phyloP scores from a whole-genome alignment of 2,888 invertebrate genomes.

The Drosophila paranaensis region DNA sequence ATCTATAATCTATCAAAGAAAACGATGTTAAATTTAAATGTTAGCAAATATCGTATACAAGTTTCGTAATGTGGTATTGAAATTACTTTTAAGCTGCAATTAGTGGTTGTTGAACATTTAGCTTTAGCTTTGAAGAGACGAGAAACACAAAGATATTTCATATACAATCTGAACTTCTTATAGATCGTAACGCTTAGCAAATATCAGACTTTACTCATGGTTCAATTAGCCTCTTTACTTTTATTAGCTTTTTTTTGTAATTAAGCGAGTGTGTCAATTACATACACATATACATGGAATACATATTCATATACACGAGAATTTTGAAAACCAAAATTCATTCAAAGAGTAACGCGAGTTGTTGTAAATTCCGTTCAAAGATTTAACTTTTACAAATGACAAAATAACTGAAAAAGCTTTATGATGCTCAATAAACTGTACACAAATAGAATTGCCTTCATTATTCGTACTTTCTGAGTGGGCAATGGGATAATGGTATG shows the following conservation, averaged over 20 bases:
- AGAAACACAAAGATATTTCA: slow-evolving; percentile 26
- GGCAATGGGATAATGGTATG: neutral
- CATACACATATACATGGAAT: slow-evolving; percentile 37
- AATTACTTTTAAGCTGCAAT: slow-evolving; percentile 79
- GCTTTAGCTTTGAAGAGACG: slow-evolving; percentile 66
- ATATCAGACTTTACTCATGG: slow-evolving; percentile 41
- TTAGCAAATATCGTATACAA: slow-evolving; percentile 61
- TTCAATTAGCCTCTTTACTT: slow-evolving; percentile 39
- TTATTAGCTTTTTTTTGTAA: slow-evolving; percentile 30
- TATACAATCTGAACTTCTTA: slow-evolving; percentile 53
- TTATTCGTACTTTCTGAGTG: neutral
- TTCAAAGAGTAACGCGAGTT: slow-evolving; percentile 71
- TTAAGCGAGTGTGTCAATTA: slow-evolving; percentile 62
- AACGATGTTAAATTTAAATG: slow-evolving; percentile 49
- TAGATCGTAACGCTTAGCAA: slow-evolving; percentile 59
- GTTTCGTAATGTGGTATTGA: slow-evolving; percentile 69
- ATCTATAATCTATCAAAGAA: slow-evolving; percentile 18
- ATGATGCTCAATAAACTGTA: slow-evolving; percentile 54
- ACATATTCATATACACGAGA: slow-evolving; percentile 26
- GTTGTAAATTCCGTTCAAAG: slow-evolving; percentile 79
- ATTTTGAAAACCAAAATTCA: slow-evolving; percentile 31
- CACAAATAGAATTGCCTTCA: slow-evolving; percentile 29
- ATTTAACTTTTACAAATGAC: slow-evolving; percentile 73
- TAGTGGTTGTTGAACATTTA: slow-evolving; percentile 78
- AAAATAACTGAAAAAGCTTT: slow-evolving; percentile 57